Evolutionary conservation across 2,888 invertebrate species (phyloP), one percentile per base, ranked within the genome.

Genomic region (Mesoligia furuncula): DNA sequence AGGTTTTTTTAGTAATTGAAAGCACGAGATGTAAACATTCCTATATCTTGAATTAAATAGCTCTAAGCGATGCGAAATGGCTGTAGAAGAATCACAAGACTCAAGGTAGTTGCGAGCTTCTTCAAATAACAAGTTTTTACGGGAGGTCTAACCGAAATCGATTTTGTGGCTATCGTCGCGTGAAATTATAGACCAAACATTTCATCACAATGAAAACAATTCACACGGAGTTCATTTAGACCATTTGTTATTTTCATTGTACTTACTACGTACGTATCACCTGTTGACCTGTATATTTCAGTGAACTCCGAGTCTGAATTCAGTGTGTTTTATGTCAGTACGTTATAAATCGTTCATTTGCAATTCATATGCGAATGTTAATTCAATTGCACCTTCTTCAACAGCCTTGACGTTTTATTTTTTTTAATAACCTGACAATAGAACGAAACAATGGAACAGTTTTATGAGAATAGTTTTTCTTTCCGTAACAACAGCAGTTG

Each of bases 151-250:
- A 66, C 20, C 39, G 39, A 68, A 75, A 77, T 73, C 65, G 36
- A 73, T 81, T 71, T 78, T 73, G 71, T 77, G 61, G 54, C 54
- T 73, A 57, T 76, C 45, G 39, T 59, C 78, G 78, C 78, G 75
- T 87, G 75, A 84, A 86, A 84, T 87, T 80, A 84, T 84, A 84
- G 75, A 86, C 79, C 81, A 84, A 88, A 80, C 69, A 81, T 85
- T 81, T 75, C 79, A 72, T 83, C 79, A 70, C 48, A 84, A 84
- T 80, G 75, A 81, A 80, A 87, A 83, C 76, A 79, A 81, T 84
- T 87, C 74, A 72, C 84, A 82, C 73, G 69, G 31, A 80, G 83
- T 83, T 77, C 69, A 84, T 81, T 81, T 83, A 77, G 81, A 76
- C 57, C 39, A 68, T 73, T 83, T 75, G 57, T 64, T 75, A 77